Conservation (phyloP, 2,888 invertebrate genomes). For the Dasysyrphus albostriatus region DNA sequence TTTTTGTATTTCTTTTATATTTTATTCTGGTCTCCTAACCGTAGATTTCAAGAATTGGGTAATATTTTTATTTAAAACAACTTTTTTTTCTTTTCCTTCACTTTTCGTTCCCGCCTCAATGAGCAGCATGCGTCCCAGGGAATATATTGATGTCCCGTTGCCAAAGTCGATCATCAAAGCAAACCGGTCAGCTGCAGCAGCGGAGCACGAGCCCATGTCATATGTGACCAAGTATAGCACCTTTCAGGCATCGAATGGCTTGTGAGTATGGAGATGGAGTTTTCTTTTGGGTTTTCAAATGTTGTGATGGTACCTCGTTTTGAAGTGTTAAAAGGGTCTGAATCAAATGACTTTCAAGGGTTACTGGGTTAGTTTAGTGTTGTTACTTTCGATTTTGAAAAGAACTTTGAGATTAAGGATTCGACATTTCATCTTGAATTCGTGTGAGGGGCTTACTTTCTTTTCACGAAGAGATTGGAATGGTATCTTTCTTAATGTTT, state of each 20-base stretch:
- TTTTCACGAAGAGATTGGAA: neutral
- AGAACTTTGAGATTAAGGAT: neutral
- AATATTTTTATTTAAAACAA: conserved; percentile 57
- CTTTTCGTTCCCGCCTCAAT: conserved; percentile 34
- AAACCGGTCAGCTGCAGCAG: conserved; percentile 66
- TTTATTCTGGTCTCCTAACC: conserved; percentile 14
- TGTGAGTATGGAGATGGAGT: conserved; percentile 78
- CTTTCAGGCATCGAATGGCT: conserved; percentile 81
- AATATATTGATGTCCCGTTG: conserved; percentile 84
- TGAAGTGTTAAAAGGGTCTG: neutral
- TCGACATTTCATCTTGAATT: too few species aligned
- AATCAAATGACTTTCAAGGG: neutral
- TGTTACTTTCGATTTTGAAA: neutral
- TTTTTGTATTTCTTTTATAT: neutral
- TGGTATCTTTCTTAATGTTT: too few species aligned
- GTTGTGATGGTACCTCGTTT: conserved; percentile 1
- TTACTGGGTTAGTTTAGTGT: neutral
- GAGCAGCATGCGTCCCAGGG: conserved; percentile 81
- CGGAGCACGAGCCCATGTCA: conserved; percentile 78
- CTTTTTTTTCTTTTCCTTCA: conserved; percentile 40
- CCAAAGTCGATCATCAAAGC: conserved; percentile 83
- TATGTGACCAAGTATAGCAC: conserved; percentile 82
- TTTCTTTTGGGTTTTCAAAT: neutral
- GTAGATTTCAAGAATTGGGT: conserved; percentile 52
- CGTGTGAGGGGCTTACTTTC: neutral